Evolutionary conservation across 2,888 invertebrate species (phyloP), one percentile per base, ranked within the genome.

Genomic region (Crematogaster levior): DNA sequence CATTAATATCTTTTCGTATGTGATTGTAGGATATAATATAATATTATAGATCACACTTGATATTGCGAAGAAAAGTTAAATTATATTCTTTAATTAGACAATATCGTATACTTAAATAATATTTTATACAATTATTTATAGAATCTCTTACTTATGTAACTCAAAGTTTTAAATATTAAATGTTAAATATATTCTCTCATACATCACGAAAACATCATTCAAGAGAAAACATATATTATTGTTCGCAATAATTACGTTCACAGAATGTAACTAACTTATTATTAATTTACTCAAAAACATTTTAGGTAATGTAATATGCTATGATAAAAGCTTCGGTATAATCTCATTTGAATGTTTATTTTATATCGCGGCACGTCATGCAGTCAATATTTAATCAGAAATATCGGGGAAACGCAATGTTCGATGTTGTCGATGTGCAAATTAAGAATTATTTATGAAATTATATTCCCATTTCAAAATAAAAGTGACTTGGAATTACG

Each of bases 401-500:
- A 63, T 51, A 63, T 61, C 30, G 21, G 43, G 5, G 3, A 56
- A 58, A 46, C 9, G 37, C 27, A 63, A 61, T 18, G 63, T 51
- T n/a, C 15, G 7, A 18, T 30, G 18, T 66, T 43, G 34, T 18
- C 12, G 24, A n/a, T 21, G 56, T n/a, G 15, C n/a, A 34, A 58
- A 70, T 79, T 79, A 79, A 70, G 34, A 79, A 79, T 79, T 68
- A 77, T 77, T 79, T 58, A 79, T 70, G 43, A 79, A 79, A 70
- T 70, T 70, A n/a, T 34, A 70, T 58, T 51, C 7, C 12, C 24
- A 46, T 79, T 58, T 43, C 34, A 6, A 56, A 70, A 34, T 79
- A 79, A 79, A 79, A 79, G 43, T 70, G 21, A 1, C 21, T 24
- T 48, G 24, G 48, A 66, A 51, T 68, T 79, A 46, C 46, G 18